Conservation (phyloP, 2,113 vertebrate genomes). For the Rhinoderma darwinii region DNA sequence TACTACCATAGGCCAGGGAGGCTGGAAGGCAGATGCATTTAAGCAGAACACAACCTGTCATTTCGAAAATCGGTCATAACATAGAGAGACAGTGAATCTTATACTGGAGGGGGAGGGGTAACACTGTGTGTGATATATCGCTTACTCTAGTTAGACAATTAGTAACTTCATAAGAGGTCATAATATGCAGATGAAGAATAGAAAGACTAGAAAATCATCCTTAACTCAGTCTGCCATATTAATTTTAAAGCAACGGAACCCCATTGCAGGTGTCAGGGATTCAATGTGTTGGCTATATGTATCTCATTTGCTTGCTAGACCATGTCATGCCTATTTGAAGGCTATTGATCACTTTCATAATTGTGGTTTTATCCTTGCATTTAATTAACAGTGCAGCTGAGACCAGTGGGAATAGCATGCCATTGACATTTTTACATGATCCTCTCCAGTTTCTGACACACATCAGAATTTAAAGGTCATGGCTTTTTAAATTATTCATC, state of each 20-base stretch:
- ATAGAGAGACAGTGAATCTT: neutral
- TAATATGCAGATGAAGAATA: neutral
- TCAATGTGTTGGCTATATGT: neutral
- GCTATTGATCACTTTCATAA: slow-evolving; percentile 44
- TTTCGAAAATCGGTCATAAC: neutral
- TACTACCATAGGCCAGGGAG: slow-evolving; percentile 52
- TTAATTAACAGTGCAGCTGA: slow-evolving; percentile 34
- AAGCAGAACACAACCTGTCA: slow-evolving; percentile 36
- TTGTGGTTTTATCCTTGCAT: slow-evolving; percentile 45
- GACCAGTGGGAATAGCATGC: slow-evolving; percentile 23
- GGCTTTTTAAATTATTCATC: slow-evolving; percentile 4
- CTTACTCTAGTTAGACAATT: slow-evolving; percentile 1
- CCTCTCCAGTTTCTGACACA: slow-evolving; percentile 1
- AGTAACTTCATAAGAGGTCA: neutral
- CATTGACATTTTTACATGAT: slow-evolving; percentile 31
- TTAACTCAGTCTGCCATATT: neutral
- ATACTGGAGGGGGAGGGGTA: neutral
- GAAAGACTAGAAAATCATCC: neutral
- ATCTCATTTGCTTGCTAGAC: slow-evolving; percentile 28
- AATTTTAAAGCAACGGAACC: neutral
- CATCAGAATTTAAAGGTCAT: slow-evolving; percentile 24
- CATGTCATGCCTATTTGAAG: neutral
- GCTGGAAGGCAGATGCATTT: slow-evolving; percentile 29
- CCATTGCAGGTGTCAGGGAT: neutral
- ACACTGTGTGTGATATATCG: neutral